Conservation (phyloP, 1,140 invertebrate species). For the Procambarus clarkii region DNA sequence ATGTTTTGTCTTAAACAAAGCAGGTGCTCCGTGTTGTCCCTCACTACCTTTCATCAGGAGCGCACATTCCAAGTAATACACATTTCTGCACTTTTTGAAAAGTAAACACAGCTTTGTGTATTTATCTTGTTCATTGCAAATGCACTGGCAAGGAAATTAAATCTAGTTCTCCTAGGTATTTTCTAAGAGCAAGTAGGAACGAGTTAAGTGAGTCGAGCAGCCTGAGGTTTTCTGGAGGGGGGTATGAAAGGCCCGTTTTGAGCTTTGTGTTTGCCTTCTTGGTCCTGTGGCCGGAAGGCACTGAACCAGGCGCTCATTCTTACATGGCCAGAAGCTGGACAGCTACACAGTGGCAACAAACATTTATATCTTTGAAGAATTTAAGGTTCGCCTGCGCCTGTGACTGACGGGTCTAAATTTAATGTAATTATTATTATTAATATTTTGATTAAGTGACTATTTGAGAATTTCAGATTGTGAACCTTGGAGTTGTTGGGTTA, state of each 20-base stretch:
- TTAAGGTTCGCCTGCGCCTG: no score
- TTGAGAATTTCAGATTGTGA: no score
- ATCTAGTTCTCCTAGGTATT: not conserved
- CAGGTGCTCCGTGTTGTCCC: no score
- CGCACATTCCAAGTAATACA: not conserved
- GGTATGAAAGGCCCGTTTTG: not conserved
- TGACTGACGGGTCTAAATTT: no score
- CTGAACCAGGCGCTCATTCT: not conserved
- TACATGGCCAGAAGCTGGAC: not conserved
- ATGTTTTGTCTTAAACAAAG: not conserved
- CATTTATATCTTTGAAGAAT: not conserved
- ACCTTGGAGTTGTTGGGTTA: no score
- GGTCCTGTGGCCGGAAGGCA: not conserved
- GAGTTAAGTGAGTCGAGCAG: not conserved
- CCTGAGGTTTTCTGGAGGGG: not conserved
- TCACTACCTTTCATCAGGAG: not conserved
- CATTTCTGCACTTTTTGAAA: not conserved
- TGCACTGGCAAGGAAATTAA: not conserved
- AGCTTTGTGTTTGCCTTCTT: not conserved
- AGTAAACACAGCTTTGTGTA: not conserved
- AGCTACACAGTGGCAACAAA: not conserved
- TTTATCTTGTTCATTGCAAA: not conserved
- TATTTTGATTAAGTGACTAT: no score
- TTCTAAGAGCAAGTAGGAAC: not conserved
- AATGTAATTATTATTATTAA: no score